Base-by-base conservation (phyloP, 2,888 invertebrate genomes). In the Stictocephala bisonia region DNA sequence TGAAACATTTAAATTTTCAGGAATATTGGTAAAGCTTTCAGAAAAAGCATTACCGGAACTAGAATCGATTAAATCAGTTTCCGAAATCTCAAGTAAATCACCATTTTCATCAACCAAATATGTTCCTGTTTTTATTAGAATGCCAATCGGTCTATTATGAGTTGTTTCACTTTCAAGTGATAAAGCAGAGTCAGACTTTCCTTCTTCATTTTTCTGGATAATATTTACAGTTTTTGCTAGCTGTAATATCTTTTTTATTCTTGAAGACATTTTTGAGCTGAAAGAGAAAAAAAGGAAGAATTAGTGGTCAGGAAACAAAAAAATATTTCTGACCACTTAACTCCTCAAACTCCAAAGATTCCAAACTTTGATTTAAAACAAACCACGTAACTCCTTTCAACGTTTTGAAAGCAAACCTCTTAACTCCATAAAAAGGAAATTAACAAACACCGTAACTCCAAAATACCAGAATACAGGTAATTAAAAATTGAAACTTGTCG, bases 181-280 rank as follows among this genome's bases (percentile, higher is more conserved):
- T 15, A 3, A 6, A 50, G 18, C 24, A 22, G 50, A 50, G 15
- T 50, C 24, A 22, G 18, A 3, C 24, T 2, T 50, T 50, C 18
- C 18, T 24, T 50, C 50, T 50, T 3, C 18, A 18, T 20, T 20
- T 40, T 20, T 35, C 40, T 50, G 20, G 20, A 11, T 15, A 3
- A 7, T n/a, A 11, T 56, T 56, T 56, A n/a, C 26, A 56, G 2
- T 29, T 58, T 29, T 58, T 31, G 7, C 64, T 18, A 64, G 64
- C 1, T 64, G 18, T 40, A 64, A 40, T 35, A 64, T 64, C 35
- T 35, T 64, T 64, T 35, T 40, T 40, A 40, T 22, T 64, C 64
- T 64, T 22, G 40, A 64, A 22, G 64, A 64, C 64, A 64, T 64
- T 35, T 64, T 64, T 27, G 11, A 35, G 40, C 64, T 64, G 64